Evolutionary conservation across 2,797 vertebrate species (phyloP), one percentile per base, ranked within the genome.

Genomic region (Danio tinwini): DNA sequence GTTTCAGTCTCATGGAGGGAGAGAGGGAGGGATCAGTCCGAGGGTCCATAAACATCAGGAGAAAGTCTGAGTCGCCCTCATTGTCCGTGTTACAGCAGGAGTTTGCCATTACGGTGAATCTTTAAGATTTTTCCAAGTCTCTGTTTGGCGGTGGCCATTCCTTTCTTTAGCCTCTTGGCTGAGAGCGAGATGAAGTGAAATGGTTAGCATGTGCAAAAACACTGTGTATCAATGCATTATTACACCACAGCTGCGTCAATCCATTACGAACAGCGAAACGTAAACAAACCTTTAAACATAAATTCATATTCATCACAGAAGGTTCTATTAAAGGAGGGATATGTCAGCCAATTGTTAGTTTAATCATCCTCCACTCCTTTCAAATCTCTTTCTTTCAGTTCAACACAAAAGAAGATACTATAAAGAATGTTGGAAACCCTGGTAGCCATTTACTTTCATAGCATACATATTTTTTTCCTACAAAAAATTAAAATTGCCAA

Each of bases 51-150:
- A 84, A 76, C 85, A 50, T 84, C 73, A 80, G 81, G 81, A 83
- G 82, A 81, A 84, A 78, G 84, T 92, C 88, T 88, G 88, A 89
- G 91, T 90, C 88, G 88, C 83, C 88, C 80, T 29, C 82, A 80
- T 80, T 80, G 85, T 89, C 86, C 62, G 70, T 86, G 92, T 95
- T 97, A 99, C 93, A 99, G 96, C 82, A 99, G 96, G 87, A 99
- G 96, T 88, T 98, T 98, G 85, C 98, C 97, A 0, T 99, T 99
- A 92, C 97, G 96, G 92, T 99, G 98, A 90, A 99, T 99, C 94
- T 99, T 99, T 95, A 99, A 93, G 92, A 99, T 99, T 94, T 98
- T 99, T 92, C 98, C 97, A 71, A 99, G 98, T 96, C 98, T 97
- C 93, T 99, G 98, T 94, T 99, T 99, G 91, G 98, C 97, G 5